phyloP scores from a whole-genome alignment of 2,797 vertebrate genomes.

The Myripristis murdjan region DNA sequence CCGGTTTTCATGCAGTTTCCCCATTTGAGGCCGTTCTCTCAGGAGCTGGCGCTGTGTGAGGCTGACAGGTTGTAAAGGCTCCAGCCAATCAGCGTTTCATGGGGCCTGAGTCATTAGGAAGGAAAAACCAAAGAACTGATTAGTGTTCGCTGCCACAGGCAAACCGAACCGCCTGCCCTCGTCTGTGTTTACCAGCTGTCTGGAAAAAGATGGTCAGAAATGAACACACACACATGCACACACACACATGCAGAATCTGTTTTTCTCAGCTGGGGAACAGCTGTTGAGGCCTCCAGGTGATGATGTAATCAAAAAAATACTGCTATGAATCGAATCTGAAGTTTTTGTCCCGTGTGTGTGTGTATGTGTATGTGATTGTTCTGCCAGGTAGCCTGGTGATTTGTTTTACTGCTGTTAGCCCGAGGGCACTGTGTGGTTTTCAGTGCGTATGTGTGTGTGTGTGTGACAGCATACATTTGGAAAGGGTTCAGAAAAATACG shows the following conservation, averaged over 20 bases:
- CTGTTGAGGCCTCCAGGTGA: constrained; percentile 33
- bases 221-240: constrained; percentile 7
- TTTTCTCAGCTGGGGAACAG: constrained; percentile 53
- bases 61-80: background rate
- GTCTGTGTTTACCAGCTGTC: constrained; percentile 37
- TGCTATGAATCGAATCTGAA: constrained; percentile 7
- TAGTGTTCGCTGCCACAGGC: background rate
- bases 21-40: no score
- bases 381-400: constrained; percentile 31
- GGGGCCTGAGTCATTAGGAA: background rate
- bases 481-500: constrained; percentile 1
- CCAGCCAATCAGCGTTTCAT: background rate
- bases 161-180: background rate
- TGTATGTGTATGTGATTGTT: constrained; percentile 10
- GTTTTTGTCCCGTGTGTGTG: constrained; percentile 13
- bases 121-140: no score
- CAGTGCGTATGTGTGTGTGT: constrained; percentile 5
- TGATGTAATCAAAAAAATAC: constrained; percentile 44
- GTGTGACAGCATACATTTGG: background rate
- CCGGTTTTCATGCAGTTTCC: no score
- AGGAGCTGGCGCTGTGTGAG: no score
- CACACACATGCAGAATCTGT: background rate
- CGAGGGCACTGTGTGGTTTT: constrained; percentile 8
- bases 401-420: constrained; percentile 22
- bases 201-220: constrained; percentile 34